A percentile compares a stretch with the other conserved stretches of the same genome.
Conservation (phyloP, 2,888 invertebrate genomes). For the Odontothrips loti region DNA sequence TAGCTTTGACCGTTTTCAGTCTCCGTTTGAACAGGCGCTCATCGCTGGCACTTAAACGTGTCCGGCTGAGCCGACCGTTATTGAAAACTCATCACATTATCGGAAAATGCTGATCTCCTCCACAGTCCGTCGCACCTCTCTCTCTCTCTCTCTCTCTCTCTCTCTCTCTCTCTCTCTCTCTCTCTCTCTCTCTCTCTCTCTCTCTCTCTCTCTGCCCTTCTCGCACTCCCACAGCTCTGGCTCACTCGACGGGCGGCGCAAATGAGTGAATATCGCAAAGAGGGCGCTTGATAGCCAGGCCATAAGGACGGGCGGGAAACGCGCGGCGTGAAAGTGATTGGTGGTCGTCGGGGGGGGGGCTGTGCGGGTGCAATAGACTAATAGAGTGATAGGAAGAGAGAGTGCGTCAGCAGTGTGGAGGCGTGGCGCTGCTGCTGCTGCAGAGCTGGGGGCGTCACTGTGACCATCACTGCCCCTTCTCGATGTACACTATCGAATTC, state of each 20-base stretch:
- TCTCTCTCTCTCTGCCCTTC: neutral
- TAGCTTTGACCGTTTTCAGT: no score
- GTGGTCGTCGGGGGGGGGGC: neutral
- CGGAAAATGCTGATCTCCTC: no score
- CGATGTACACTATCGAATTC: no score
- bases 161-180: constrained; percentile 7
- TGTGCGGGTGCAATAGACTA: neutral
- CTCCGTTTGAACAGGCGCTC: no score
- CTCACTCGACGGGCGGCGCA: no score
- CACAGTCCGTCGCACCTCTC: neutral
- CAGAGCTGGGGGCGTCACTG: neutral
- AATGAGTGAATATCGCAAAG: no score
- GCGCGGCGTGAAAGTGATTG: neutral
- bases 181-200: constrained; percentile 4
- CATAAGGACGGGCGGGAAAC: no score
- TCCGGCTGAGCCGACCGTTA: no score
- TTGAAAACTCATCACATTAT: no score
- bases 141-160: neutral
- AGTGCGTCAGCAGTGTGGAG: neutral
- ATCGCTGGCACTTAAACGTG: no score
- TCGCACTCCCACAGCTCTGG: neutral
- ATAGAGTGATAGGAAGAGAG: constrained; percentile 20
- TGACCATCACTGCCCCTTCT: no score
- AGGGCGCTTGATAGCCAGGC: no score
- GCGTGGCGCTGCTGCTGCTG: neutral